Conservation (phyloP, 2,113 vertebrate genomes). For the Corvus moneduloides region DNA sequence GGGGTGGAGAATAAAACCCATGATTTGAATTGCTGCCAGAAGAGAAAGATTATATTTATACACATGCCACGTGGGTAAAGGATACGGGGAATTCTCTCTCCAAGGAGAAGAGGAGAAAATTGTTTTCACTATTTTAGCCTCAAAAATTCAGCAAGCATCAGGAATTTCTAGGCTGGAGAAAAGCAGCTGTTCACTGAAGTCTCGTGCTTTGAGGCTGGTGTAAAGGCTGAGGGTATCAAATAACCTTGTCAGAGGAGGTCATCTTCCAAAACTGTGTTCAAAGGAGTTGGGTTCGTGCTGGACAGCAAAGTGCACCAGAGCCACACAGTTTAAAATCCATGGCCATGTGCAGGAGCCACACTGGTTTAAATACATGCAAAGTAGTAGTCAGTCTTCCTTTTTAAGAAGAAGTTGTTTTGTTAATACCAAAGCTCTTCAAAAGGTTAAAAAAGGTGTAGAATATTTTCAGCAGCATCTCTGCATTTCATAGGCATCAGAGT, state of each 20-base stretch:
- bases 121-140: not conserved
- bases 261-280: not conserved
- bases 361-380: not conserved
- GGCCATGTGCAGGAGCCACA: not conserved
- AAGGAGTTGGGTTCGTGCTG: not conserved
- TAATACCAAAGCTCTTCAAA: not conserved
- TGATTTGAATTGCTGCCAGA: slow-evolving; percentile 58
- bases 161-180: slow-evolving; percentile 3
- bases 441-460: not conserved
- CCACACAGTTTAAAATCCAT: not conserved
- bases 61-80: slow-evolving; percentile 35
- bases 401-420: not conserved
- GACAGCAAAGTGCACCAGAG: not conserved
- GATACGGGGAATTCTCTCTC: slow-evolving; percentile 48
- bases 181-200: not conserved
- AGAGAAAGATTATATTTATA: slow-evolving; percentile 58
- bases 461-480: not conserved
- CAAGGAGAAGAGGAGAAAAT: slow-evolving; percentile 46
- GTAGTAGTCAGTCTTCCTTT: not conserved
- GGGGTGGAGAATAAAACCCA: slow-evolving; percentile 59
- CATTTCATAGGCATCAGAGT: not conserved
- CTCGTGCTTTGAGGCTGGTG: not conserved
- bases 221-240: not conserved
- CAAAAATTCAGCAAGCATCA: slow-evolving; percentile 12
- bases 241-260: not conserved